These are phyloP conservation scores for Diogma glabrata DNA, from an alignment of 2,888 invertebrate genomes.

Conservation along the genomic window DNA sequence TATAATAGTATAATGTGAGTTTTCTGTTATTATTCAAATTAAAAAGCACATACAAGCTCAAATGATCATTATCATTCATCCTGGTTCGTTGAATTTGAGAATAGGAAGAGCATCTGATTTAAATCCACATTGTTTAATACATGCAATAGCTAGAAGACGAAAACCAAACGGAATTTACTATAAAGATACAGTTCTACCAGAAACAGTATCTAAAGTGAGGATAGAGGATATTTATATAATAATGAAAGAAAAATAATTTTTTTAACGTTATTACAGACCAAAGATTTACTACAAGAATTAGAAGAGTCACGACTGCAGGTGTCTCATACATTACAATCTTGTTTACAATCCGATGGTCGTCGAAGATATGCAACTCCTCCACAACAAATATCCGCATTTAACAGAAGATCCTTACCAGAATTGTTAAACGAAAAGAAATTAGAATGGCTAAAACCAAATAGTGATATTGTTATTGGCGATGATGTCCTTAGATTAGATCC, in stretches of 20 bases:
- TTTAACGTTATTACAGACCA: conserved; percentile 36
- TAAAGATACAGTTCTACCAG: conserved; percentile 53
- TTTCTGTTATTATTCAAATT: too few relatives aligned
- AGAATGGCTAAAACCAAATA: conserved; percentile 50
- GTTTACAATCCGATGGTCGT: conserved; percentile 71
- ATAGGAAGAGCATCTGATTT: conserved; percentile 87
- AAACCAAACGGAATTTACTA: conserved; percentile 40
- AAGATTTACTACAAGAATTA: conserved; percentile 61
- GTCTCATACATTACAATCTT: conserved; percentile 76
- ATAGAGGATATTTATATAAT: background rate
- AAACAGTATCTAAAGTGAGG: conserved; percentile 44
- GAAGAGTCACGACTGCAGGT: conserved; percentile 76
- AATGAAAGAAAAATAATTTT: background rate
- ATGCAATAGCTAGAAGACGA: conserved; percentile 38
- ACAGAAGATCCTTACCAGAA: conserved; percentile 66
- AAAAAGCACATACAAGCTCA: conserved; percentile 65
- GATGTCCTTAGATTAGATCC: conserved; percentile 59
- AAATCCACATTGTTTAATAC: conserved; percentile 71
- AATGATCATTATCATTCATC: conserved; percentile 86
- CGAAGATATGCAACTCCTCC: conserved; percentile 74
- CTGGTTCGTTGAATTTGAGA: conserved; percentile 79
- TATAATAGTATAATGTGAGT: background rate
- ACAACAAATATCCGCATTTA: conserved; percentile 80
- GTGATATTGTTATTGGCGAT: conserved; percentile 62
- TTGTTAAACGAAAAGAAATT: conserved; percentile 43